phyloP scores from a whole-genome alignment of 2,888 invertebrate species.

The Tridacna crocea region DNA sequence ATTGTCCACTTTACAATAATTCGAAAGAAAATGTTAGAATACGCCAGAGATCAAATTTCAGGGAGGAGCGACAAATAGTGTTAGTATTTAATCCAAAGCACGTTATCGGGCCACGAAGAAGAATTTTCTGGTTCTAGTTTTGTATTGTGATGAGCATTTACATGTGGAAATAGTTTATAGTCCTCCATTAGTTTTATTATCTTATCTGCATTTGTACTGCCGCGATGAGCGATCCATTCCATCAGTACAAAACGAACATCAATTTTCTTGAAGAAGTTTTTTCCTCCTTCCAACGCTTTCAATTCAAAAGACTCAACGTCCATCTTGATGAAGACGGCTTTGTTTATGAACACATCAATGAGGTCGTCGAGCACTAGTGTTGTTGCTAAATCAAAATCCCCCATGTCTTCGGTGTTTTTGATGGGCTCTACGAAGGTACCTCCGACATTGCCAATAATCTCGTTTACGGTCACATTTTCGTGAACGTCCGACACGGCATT shows the following conservation, averaged over 20 bases:
- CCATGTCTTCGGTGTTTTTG: constrained; percentile 13
- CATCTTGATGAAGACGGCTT: constrained; percentile 72
- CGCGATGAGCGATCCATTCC: constrained; percentile 74
- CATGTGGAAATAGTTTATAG: constrained; percentile 67
- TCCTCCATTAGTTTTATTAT: constrained; percentile 65
- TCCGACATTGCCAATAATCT: constrained; percentile 67
- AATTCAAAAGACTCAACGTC: constrained; percentile 76
- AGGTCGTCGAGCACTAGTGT: constrained; percentile 72
- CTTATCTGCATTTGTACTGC: constrained; percentile 53
- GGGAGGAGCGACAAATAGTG: not conserved
- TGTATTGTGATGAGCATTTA: constrained; percentile 56
- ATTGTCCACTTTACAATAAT: too few species aligned
- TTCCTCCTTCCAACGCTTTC: constrained; percentile 64
- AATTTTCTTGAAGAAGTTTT: constrained; percentile 65
- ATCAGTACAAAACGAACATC: constrained; percentile 71
- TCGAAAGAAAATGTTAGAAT: too few species aligned
- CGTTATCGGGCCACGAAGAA: constrained; percentile 73
- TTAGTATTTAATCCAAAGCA: constrained; percentile 72
- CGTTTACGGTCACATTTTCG: constrained; percentile 60
- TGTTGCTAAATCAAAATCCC: constrained; percentile 42
- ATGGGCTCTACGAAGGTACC: constrained; percentile 64
- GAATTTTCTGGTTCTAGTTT: constrained; percentile 57
- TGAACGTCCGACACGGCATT: constrained; percentile 71
- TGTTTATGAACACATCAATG: constrained; percentile 52
- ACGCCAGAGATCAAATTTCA: not conserved